These are phyloP conservation scores for Nematolebias whitei DNA, from an alignment of 2,113 vertebrate species.

Conservation along the genomic window DNA sequence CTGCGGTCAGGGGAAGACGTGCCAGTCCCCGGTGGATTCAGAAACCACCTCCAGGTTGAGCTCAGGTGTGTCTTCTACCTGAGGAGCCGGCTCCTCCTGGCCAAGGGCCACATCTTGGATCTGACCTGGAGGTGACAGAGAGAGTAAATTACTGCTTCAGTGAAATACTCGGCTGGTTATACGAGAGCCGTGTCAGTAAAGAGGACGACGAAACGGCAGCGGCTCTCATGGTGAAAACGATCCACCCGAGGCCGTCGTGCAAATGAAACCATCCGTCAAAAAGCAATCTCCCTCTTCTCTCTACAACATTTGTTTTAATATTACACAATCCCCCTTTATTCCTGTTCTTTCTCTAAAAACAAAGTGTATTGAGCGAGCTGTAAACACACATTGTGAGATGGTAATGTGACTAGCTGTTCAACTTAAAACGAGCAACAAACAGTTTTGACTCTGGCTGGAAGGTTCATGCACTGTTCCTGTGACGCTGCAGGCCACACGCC, in stretches of 20 bases:
- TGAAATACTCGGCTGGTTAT: background rate
- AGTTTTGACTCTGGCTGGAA: background rate
- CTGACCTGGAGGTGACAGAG: slow-evolving; percentile 49
- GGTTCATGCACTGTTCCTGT: background rate
- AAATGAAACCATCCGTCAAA: slow-evolving; percentile 37
- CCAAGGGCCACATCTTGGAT: slow-evolving; percentile 59
- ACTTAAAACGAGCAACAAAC: slow-evolving; percentile 9
- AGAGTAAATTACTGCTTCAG: background rate
- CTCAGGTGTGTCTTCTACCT: slow-evolving; percentile 61
- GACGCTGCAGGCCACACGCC: slow-evolving; percentile 2
- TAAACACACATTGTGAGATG: background rate
- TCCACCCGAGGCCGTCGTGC: slow-evolving; percentile 21
- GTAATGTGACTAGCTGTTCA: slow-evolving; percentile 10
- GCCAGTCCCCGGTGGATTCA: slow-evolving; percentile 67
- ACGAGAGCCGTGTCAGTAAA: background rate
- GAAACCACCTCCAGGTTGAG: slow-evolving; percentile 75
- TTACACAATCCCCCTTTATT: background rate
- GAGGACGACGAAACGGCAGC: background rate
- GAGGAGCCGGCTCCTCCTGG: slow-evolving; percentile 41
- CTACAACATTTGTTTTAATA: slow-evolving; percentile 24
- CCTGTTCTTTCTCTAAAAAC: slow-evolving; percentile 1
- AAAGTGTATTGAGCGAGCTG: background rate
- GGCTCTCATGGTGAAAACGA: slow-evolving; percentile 17
- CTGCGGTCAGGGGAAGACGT: slow-evolving; percentile 64
- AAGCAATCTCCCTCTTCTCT: slow-evolving; percentile 8